These are phyloP conservation scores for Glaucidium brasilianum DNA, from an alignment of 2,113 vertebrate species.

Conservation along the genomic window DNA sequence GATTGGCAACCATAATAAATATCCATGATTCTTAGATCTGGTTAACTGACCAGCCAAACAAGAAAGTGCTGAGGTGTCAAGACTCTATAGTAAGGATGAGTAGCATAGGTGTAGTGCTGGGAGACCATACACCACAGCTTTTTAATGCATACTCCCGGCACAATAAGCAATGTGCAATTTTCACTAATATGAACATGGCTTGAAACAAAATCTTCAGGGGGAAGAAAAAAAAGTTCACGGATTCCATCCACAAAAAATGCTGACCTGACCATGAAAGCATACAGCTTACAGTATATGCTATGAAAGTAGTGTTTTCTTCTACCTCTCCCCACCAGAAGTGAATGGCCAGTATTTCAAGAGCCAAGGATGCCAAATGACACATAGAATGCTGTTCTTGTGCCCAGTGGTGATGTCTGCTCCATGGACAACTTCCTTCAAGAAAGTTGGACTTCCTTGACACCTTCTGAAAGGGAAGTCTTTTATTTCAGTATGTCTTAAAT, in stretches of 20 bases:
- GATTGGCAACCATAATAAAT: constrained; percentile 35
- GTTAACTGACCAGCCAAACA: constrained; percentile 24
- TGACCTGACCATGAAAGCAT: not conserved
- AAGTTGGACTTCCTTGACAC: not conserved
- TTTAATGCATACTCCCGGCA: not conserved
- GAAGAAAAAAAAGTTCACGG: not conserved
- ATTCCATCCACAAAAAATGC: not conserved
- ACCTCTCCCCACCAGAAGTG: not conserved
- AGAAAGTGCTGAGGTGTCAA: not conserved
- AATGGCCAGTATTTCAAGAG: not conserved
- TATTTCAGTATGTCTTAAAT: not conserved
- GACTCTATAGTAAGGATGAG: not conserved
- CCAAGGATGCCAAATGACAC: not conserved
- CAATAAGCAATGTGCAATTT: not conserved
- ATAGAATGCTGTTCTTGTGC: not conserved
- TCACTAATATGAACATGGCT: not conserved
- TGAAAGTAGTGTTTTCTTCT: not conserved
- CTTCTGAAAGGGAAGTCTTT: not conserved
- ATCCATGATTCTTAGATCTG: constrained; percentile 24
- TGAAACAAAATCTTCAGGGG: not conserved
- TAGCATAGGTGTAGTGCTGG: not conserved
- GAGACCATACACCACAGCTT: not conserved
- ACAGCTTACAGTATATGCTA: not conserved
- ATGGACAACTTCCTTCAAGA: not conserved
- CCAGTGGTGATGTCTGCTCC: not conserved